Base-by-base conservation (phyloP, 1,140 invertebrate genomes). In the Macrosteles quadrilineatus region DNA sequence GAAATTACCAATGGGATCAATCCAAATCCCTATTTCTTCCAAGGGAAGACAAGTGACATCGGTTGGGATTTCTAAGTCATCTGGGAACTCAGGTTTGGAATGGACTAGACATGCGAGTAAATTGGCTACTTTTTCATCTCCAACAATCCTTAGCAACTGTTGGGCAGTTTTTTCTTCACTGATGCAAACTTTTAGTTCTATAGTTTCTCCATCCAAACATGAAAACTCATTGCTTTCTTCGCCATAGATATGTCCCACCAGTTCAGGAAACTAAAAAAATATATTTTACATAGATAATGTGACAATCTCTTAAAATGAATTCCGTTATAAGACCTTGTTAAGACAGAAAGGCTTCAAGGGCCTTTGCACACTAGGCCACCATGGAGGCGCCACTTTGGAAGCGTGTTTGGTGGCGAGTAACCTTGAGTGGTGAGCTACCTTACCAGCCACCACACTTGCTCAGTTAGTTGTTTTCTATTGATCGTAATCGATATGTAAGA, bases 1-100 rank as follows among this genome's bases (percentile, higher is more conserved):
- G 30, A 63, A 75, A 73, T 78, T 85, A 96, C 95, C 95, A 76
- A 98, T 97, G 0, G 96, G 96, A 85, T 98, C 96, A 78, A 98
- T 96, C 95, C 95, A 98, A 71, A 98, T 87, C 29, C 91, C 94
- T 69, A 96, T 76, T 70, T 88, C 81, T 23, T 83, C 77, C 40
- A 86, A 77, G 69, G 73, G 32, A 78, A 77, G 50, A 75, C 47
- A 59, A 11, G 25, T 4, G 4, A 59, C 55, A 59, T 36, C 14
- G 6, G 2, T 6, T 21, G 55, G 55, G 6, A 29, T 3, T 29
- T 63, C 79, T n/a, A n/a, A n/a, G 19, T 79, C 75, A 3, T 77
- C 76, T 14, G 32, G 32, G 11, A 80, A 78, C 32, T 80, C 72
- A n/a, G 87, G 79, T 25, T 85, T 76, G 69, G 78, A 83, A 78